Percentiles rank a stretch among this genome's conserved stretches.
phyloP scores from a whole-genome alignment of 1,140 invertebrate genomes.

The Drosophila insularis region DNA sequence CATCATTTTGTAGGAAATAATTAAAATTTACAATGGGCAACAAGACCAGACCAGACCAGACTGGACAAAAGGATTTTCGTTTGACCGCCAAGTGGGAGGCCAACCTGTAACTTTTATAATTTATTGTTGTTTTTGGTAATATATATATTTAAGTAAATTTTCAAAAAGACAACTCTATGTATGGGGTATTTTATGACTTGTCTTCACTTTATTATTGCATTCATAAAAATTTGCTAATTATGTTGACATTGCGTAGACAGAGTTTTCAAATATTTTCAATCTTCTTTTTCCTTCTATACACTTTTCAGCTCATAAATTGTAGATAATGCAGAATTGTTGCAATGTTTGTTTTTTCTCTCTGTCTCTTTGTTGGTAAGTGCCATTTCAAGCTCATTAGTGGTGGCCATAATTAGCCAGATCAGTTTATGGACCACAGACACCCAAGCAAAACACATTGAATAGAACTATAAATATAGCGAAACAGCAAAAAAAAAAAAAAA shows the following conservation, averaged over 20 bases:
- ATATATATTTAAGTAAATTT: slow-evolving; percentile 55
- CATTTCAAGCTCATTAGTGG: slow-evolving; percentile 79
- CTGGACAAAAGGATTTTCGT: too few species aligned
- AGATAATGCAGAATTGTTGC: slow-evolving; percentile 13
- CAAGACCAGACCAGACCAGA: background rate
- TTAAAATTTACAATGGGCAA: slow-evolving; percentile 72
- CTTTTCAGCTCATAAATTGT: slow-evolving; percentile 7
- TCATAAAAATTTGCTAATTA: slow-evolving; percentile 50
- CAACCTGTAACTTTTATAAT: background rate
- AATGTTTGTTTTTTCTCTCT: slow-evolving; percentile 28
- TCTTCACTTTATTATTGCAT: slow-evolving; percentile 27
- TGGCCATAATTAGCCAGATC: slow-evolving; percentile 73
- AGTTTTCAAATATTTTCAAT: slow-evolving; percentile 35
- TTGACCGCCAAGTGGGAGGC: background rate
- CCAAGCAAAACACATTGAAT: slow-evolving; percentile 22
- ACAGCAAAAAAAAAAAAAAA: slow-evolving; percentile 31
- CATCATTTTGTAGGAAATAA: slow-evolving; percentile 77
- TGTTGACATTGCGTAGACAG: slow-evolving; percentile 54
- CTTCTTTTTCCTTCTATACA: background rate
- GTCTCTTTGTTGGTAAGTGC: slow-evolving; percentile 66
- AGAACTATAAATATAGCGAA: slow-evolving; percentile 33
- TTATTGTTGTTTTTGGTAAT: slow-evolving; percentile 41
- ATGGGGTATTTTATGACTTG: slow-evolving; percentile 8
- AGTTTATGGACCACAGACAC: slow-evolving; percentile 74
- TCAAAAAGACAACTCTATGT: slow-evolving; percentile 49